Base-by-base conservation (phyloP, 1,140 invertebrate species). In the Leptinotarsa lineolata region DNA sequence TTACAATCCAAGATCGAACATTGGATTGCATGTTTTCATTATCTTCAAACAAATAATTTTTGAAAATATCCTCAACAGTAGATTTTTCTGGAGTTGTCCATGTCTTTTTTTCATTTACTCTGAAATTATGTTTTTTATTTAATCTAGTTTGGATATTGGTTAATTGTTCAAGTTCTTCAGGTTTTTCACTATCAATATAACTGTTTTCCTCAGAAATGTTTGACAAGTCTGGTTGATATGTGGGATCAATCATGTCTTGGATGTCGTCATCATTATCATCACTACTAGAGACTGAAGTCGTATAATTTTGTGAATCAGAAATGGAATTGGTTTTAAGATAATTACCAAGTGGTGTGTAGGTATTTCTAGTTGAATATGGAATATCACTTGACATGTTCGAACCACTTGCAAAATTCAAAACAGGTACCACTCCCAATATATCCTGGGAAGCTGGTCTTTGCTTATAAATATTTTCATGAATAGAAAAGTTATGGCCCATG, bases 381-480 rank as follows among this genome's bases (percentile, higher is more conserved):
- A 63, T 15, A 63, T 63, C 18, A 13, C 22, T 20, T 21, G 60
- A 6, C 20, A 18, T 21, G 18, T 15, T 21, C 3, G 18, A 63
- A 22, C 60, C 60, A 24, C 20, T 63, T 4, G 60, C 60, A 20
- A 21, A 63, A 13, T 16, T 15, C 22, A 63, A 24, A 18, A 63
- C 20, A n/a, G 18, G 18, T 20, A 13, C 22, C 20, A 63, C 20
- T 63, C 18, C 60, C 22, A 63, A 63, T n/a, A 22, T 24, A 18
- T 63, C 60, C 20, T 63, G 60, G 13, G 60, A 13, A 63, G 60
- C 63, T 65, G 63, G 15, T 54, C 21, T 48, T 60, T 70, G 45
- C 12, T 59, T 59, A 30, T 70, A 70, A 54, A 70, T 70, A 16
- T 70, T 70, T n/a, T 70, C 13, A 16, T 61, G 48, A 18, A 70